phyloP scores from a whole-genome alignment of 1,140 invertebrate species.

The Cydia splendana region DNA sequence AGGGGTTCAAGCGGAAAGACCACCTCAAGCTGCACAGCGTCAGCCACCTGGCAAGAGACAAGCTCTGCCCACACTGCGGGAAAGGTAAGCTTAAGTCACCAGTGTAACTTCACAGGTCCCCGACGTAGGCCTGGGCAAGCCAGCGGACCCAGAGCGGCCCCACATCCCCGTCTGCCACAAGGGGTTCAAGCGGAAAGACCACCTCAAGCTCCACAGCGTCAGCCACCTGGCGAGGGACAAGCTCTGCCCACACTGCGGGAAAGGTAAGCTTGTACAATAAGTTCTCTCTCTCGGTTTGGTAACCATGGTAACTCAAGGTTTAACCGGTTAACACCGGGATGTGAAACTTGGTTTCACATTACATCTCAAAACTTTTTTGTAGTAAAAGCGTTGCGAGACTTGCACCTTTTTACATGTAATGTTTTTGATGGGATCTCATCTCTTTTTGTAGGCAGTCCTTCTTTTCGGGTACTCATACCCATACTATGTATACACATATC shows the following conservation, averaged over 20 bases:
- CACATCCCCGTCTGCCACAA: constrained; percentile 86
- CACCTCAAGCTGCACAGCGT: constrained; percentile 65
- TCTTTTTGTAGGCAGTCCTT: too few relatives aligned
- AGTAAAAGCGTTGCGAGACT: too few relatives aligned
- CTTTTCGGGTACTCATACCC: too few relatives aligned
- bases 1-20: constrained; percentile 78
- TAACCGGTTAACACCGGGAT: too few relatives aligned
- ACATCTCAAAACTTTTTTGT: too few relatives aligned
- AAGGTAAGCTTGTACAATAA: constrained; percentile 64
- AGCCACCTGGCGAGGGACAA: constrained; percentile 65
- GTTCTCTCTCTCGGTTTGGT: too few relatives aligned
- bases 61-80: constrained; percentile 62
- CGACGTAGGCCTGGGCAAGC: constrained; percentile 73
- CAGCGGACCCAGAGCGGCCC: constrained; percentile 82
- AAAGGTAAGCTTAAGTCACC: constrained; percentile 57
- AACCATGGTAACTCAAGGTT: too few relatives aligned
- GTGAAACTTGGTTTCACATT: too few relatives aligned
- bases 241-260: constrained; percentile 62
- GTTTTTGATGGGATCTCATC: too few relatives aligned
- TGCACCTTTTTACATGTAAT: too few relatives aligned
- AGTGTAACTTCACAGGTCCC: not conserved
- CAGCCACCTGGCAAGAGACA: constrained; percentile 64
- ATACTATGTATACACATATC: too few relatives aligned
- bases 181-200: constrained; percentile 73
- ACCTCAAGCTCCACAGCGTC: constrained; percentile 64